phyloP scores from a whole-genome alignment of 2,797 vertebrate species.

The Pseudopleuronectes americanus region DNA sequence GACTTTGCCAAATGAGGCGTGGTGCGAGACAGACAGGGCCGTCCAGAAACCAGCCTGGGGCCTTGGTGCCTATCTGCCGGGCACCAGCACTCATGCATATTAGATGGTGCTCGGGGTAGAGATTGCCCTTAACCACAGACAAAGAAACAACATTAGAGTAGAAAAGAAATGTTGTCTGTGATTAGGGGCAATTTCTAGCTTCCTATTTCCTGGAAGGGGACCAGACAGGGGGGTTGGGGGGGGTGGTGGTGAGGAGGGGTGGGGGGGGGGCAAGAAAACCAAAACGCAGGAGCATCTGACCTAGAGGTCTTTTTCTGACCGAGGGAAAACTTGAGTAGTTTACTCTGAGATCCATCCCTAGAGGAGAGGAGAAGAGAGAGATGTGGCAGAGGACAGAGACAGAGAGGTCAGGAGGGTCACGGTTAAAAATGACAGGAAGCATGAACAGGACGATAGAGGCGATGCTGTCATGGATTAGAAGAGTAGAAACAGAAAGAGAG shows the following conservation, averaged over 20 bases:
- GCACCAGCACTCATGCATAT: slow-evolving; percentile 70
- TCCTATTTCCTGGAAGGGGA: slow-evolving; percentile 44
- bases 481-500: slow-evolving; percentile 38
- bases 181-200: slow-evolving; percentile 70
- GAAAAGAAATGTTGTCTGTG: slow-evolving; percentile 40
- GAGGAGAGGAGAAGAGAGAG: slow-evolving; percentile 82
- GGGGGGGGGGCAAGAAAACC: slow-evolving; percentile 42
- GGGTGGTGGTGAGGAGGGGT: slow-evolving; percentile 42
- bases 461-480: slow-evolving; percentile 55
- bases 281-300: slow-evolving; percentile 85
- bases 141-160: slow-evolving; percentile 36
- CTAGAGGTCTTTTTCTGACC: slow-evolving; percentile 99
- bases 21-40: slow-evolving; percentile 56
- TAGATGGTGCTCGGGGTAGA: slow-evolving; percentile 64
- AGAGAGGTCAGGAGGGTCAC: slow-evolving; percentile 53
- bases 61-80: slow-evolving; percentile 44
- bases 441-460: slow-evolving; percentile 52
- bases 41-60: slow-evolving; percentile 53
- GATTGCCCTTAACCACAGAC: slow-evolving; percentile 72
- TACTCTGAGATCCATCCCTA: slow-evolving; percentile 95
- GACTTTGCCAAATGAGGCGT: slow-evolving; percentile 69
- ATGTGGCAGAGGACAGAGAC: slow-evolving; percentile 84
- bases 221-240: slow-evolving; percentile 47
- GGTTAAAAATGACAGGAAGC: slow-evolving; percentile 59
- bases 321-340: slow-evolving; percentile 97